Percentiles rank a stretch among this genome's conserved stretches.
These are phyloP conservation scores for Agrotis clavis DNA, from an alignment of 2,888 invertebrate species.

Conservation along the genomic window DNA sequence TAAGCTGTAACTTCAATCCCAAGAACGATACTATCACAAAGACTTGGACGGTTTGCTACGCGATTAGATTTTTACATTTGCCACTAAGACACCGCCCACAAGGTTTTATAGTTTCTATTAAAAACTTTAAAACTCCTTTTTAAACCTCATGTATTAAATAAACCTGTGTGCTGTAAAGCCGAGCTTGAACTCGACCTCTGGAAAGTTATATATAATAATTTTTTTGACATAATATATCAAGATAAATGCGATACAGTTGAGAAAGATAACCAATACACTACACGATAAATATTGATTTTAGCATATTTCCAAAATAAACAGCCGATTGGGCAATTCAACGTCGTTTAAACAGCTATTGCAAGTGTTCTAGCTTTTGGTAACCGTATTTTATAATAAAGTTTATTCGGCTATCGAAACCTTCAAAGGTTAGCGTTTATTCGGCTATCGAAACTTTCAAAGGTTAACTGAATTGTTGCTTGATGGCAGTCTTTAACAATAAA, in stretches of 20 bases:
- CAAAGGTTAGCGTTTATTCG: constrained; percentile 19
- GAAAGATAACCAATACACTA: constrained; percentile 28
- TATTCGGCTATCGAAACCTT: constrained; percentile 16
- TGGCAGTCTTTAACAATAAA: not conserved
- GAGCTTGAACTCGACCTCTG: constrained; percentile 50
- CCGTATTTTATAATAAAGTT: constrained; percentile 21
- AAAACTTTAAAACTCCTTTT: constrained; percentile 53
- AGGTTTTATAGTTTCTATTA: constrained; percentile 56
- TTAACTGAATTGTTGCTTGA: constrained; percentile 7
- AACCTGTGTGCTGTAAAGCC: constrained; percentile 41
- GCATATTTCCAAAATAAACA: constrained; percentile 48
- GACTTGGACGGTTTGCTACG: constrained; percentile 66
- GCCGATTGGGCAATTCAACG: constrained; percentile 24
- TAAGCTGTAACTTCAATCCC: constrained; percentile 70
- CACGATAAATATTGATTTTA: constrained; percentile 33
- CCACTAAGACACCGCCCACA: constrained; percentile 54
- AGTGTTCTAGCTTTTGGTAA: constrained; percentile 30
- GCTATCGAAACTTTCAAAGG: too few species aligned
- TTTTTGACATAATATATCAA: constrained; percentile 50
- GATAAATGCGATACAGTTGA: constrained; percentile 42
- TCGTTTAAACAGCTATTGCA: constrained; percentile 40
- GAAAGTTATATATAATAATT: constrained; percentile 34
- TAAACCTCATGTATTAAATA: constrained; percentile 54
- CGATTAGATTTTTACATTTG: constrained; percentile 70
- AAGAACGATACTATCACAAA: constrained; percentile 69